These are phyloP conservation scores for Ichneumoninae sp. DNA, from an alignment of 2,888 invertebrate genomes.

Conservation along the genomic window DNA sequence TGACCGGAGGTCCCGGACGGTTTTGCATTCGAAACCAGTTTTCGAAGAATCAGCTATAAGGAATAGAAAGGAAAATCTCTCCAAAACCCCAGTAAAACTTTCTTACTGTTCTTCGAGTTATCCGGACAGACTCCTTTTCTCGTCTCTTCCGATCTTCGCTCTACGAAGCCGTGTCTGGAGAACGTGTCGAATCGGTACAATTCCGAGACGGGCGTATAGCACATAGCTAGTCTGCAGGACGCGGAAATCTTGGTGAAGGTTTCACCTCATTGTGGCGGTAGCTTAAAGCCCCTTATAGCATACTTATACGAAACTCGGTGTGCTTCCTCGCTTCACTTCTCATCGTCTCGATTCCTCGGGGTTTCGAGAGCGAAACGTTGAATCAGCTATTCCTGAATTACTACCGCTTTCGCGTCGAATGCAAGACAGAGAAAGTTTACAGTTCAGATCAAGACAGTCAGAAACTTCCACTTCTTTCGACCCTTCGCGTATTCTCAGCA, in stretches of 20 bases:
- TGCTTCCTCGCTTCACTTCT: constrained; percentile 27
- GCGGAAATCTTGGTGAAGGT: constrained; percentile 2
- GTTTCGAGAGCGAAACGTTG: constrained; percentile 69
- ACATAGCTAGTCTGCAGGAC: not conserved
- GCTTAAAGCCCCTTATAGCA: constrained; percentile 37
- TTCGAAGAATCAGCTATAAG: constrained; percentile 14
- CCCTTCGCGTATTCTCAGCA: not conserved
- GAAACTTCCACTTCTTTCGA: constrained; percentile 1
- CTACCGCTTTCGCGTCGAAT: constrained; percentile 42
- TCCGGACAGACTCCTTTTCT: constrained; percentile 30
- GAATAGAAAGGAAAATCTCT: constrained; percentile 25
- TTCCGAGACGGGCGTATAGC: constrained; percentile 2
- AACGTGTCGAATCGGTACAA: constrained; percentile 37
- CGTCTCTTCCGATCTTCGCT: not conserved
- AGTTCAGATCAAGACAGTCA: not conserved
- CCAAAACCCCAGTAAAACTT: constrained; percentile 18
- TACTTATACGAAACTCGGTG: constrained; percentile 40
- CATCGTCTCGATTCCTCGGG: not conserved
- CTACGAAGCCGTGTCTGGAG: constrained; percentile 25
- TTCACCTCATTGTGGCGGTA: constrained; percentile 33
- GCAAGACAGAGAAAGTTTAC: constrained; percentile 16
- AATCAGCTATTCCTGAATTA: constrained; percentile 76
- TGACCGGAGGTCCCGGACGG: not conserved
- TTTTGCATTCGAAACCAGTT: constrained; percentile 14
- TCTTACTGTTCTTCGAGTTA: constrained; percentile 20